Evolutionary conservation across 2,113 vertebrate genomes (phyloP), one percentile per base, ranked within the genome.

Genomic region (Podarcis muralis): DNA sequence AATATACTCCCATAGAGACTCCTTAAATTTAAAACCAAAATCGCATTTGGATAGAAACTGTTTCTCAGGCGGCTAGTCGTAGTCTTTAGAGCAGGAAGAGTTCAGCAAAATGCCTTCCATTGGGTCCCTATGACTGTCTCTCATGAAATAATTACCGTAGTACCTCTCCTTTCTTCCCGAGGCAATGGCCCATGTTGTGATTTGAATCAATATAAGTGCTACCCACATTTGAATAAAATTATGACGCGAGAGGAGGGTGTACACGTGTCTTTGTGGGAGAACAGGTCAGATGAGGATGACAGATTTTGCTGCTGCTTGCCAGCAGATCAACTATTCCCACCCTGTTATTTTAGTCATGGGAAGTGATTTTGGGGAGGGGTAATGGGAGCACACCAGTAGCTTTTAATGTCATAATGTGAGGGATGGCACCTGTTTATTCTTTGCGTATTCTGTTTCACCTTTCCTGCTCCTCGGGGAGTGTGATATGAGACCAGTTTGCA

Each of bases 381-480:
- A 6, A 37, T 37, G 12, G 22, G 18, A 40, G 57, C 5, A 32
- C 69, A 57, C 57, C 32, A 37, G n/a, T 57, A 13, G 35, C 48
- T 53, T 85, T 85, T 85, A 35, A 75, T 85, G 48, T 35, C 43
- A 59, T 59, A 35, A 72, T 76, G 83, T 35, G 12, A 75, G 15
- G 3, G 20, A n/a, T 12, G 23, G 23, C 53, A 68, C 83, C 57
- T 90, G 85, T 69, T 89, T 87, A 0, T 93, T 95, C 94, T 94
- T 83, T 74, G 15, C 37, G 85, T 62, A 88, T 91, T 96, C 96
- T 96, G 95, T 93, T 95, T 95, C 95, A 91, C 87, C 95, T 96
- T 96, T 96, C 96, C 91, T 84, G 0, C 95, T 87, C 95, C 94
- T 97, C 95, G 1, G 59, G 80, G n/a, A 59, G n/a, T 23, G 23